These are phyloP conservation scores for Steromphala cineraria DNA, from an alignment of 2,888 invertebrate species.

Conservation along the genomic window DNA sequence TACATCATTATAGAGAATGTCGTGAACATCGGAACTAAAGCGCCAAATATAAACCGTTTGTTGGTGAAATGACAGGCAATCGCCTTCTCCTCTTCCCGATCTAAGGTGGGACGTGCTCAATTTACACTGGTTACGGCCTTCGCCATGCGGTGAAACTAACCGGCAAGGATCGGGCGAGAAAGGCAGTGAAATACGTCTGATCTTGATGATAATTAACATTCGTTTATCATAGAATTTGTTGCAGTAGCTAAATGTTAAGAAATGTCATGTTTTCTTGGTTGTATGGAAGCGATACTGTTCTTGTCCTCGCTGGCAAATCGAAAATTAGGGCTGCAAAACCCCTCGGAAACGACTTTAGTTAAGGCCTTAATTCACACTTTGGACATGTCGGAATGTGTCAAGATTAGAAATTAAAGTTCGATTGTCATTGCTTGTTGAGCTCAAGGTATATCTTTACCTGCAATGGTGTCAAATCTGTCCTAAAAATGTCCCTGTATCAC, in stretches of 20 bases:
- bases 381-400: background rate
- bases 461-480: slow-evolving; percentile 76
- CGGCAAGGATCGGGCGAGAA: background rate
- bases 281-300: background rate
- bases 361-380: slow-evolving; percentile 14
- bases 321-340: slow-evolving; percentile 26
- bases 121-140: slow-evolving; percentile 2
- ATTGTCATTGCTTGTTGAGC: slow-evolving; percentile 14
- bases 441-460: slow-evolving; percentile 71
- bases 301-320: slow-evolving; percentile 27
- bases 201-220: background rate
- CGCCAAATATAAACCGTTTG: too few relatives aligned
- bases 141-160: background rate
- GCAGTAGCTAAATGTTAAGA: background rate
- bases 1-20: too few relatives aligned
- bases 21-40: too few relatives aligned
- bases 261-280: background rate
- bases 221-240: background rate
- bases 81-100: background rate
- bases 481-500: slow-evolving; percentile 77
- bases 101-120: slow-evolving; percentile 6
- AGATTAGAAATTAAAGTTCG: background rate
- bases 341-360: slow-evolving; percentile 25
- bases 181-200: background rate
- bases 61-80: background rate